A percentile compares a stretch with the other conserved stretches of the same genome.
phyloP scores from a whole-genome alignment of 1,140 invertebrate species.

The Andrena cerasifolii region DNA sequence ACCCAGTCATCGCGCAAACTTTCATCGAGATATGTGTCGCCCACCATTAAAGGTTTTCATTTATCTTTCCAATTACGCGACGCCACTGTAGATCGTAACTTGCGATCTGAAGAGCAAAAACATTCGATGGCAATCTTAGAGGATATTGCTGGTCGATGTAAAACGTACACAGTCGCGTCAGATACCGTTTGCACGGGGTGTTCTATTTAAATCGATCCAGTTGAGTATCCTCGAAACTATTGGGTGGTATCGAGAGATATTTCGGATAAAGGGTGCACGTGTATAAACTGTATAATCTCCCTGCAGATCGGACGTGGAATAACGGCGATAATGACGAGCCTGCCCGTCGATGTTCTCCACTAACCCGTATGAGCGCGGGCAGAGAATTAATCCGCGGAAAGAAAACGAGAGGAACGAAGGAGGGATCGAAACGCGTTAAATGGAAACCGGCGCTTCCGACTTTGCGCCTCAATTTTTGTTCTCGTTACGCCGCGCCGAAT shows the following conservation, averaged over 20 bases:
- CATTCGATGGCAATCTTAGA: slow-evolving; percentile 1
- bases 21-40: background rate
- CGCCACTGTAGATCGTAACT: background rate
- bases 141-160: background rate
- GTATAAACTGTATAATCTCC: background rate
- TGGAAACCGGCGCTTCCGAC: background rate
- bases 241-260: no score
- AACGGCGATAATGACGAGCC: background rate
- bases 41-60: background rate
- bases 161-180: no score
- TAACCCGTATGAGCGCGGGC: background rate
- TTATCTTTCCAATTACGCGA: background rate
- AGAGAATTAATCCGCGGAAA: background rate
- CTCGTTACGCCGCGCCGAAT: background rate
- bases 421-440: background rate
- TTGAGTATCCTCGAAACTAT: no score
- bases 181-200: no score
- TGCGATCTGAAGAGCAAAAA: background rate
- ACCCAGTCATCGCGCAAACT: background rate
- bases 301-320: background rate
- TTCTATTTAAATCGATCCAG: no score
- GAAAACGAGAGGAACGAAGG: background rate
- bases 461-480: background rate
- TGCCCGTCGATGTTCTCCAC: slow-evolving; percentile 38
- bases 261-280: no score